Evolutionary conservation across 2,113 vertebrate genomes (phyloP), one percentile per base, ranked within the genome.

Genomic region (Myodes glareolus): DNA sequence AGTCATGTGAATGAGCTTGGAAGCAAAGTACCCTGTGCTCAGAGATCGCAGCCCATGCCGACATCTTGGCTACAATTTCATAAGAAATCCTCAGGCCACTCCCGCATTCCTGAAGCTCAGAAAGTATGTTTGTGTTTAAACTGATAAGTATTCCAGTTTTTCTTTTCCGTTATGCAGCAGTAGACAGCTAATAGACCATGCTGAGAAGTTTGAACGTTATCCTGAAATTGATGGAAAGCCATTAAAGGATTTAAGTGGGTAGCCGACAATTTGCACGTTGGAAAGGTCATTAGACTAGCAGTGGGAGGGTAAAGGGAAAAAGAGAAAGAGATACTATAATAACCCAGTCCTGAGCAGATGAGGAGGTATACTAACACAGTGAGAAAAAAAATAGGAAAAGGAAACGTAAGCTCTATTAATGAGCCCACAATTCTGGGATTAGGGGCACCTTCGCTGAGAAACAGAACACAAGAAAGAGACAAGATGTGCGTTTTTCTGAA

Each of bases 151-250:
- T 76, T 55, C 27, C 42, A 31, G 45, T 80, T 68, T 92, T 91
- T 36, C n/a, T 61, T 82, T 85, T 31, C 7, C 0, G 36, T 67
- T 96, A 75, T 81, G 31, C 75, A 93, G 68, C 52, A 87, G 47
- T 52, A 87, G 31, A 68, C 87, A 92, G 85, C 82, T 91, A 91
- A 94, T 75, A 88, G 16, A 88, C 67, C 75, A 90, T 27, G 39
- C 75, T 52, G 67, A 68, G 93, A 94, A 65, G 31, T 95, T 90
- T 95, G 63, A 94, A 91, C 39, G 73, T 84, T 92, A 94, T 90
- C 80, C 70, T 58, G n/a, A 90, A 92, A 92, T n/a, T 94, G 75
- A 92, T 45, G 92, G 86, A 95, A 92, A 91, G 47, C 29, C 76
- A 85, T 63, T 85, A 94, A 33, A 80, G 45, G 80, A 96, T 84